A percentile compares a stretch with the other conserved stretches of the same genome.
Conservation (phyloP, 2,113 vertebrate genomes). For the Conger conger region DNA sequence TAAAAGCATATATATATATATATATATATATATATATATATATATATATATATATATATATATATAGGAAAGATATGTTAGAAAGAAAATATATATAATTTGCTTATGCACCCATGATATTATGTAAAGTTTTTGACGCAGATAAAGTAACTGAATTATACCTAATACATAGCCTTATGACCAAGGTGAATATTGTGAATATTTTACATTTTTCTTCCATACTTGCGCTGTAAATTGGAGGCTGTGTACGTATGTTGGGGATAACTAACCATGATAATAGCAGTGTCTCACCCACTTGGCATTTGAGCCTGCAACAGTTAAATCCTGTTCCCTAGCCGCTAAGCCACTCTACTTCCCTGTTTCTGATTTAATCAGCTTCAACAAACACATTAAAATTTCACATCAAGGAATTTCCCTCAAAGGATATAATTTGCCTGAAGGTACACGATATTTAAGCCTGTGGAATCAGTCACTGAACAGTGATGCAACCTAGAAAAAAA, state of each 20-base stretch:
- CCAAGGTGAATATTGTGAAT: too few relatives aligned
- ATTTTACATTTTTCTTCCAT: too few relatives aligned
- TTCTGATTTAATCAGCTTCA: neutral
- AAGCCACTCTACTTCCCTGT: neutral
- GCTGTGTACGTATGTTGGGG: neutral
- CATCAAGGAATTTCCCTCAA: neutral
- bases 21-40: too few relatives aligned
- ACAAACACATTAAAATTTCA: constrained; percentile 5
- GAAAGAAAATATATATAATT: too few relatives aligned
- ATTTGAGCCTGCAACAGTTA: neutral
- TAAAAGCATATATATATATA: neutral
- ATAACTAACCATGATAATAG: neutral
- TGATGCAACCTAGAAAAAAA: neutral
- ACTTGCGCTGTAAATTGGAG: neutral
- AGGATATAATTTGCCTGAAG: neutral
- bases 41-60: neutral
- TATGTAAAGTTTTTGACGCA: neutral
- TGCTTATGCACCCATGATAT: neutral
- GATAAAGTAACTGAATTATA: too few relatives aligned
- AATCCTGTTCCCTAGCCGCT: neutral
- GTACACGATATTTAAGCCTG: neutral
- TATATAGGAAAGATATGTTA: neutral
- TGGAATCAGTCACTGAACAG: neutral
- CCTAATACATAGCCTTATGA: too few relatives aligned
- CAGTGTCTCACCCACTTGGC: neutral